phyloP scores from a whole-genome alignment of 2,797 vertebrate genomes.

The Poecilia velifera region DNA sequence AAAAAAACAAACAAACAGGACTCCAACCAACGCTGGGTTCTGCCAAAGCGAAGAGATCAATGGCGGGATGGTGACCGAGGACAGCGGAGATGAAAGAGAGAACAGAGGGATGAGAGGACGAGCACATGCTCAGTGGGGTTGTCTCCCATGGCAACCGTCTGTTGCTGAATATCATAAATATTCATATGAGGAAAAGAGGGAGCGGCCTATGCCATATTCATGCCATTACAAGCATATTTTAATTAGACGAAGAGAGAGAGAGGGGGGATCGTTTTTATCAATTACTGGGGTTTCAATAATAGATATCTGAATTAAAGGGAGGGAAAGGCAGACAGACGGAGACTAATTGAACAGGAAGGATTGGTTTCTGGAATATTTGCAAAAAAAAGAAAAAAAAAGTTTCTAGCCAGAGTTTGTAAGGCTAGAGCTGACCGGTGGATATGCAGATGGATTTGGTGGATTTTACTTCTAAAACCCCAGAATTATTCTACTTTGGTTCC shows the following conservation, averaged over 20 bases:
- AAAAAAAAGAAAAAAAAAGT: background rate
- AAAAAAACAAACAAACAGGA: background rate
- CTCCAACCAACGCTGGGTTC: background rate
- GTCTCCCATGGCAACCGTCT: slow-evolving; percentile 73
- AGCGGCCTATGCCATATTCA: slow-evolving; percentile 62
- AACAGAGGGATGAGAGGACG: slow-evolving; percentile 59
- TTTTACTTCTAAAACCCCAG: background rate
- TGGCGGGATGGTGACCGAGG: slow-evolving; percentile 43
- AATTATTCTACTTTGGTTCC: background rate
- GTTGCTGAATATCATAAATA: slow-evolving; percentile 71
- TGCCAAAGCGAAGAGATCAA: slow-evolving; percentile 37
- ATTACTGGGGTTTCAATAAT: slow-evolving; percentile 69
- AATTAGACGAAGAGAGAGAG: slow-evolving; percentile 50
- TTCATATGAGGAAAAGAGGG: slow-evolving; percentile 58
- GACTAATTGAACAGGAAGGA: slow-evolving; percentile 23
- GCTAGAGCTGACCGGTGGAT: background rate
- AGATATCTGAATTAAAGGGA: slow-evolving; percentile 65
- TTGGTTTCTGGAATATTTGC: slow-evolving; percentile 6
- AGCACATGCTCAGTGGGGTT: slow-evolving; percentile 53
- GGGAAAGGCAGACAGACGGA: slow-evolving; percentile 1
- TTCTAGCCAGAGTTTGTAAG: background rate
- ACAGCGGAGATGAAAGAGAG: slow-evolving; percentile 59
- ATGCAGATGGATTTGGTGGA: background rate
- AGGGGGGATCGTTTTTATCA: slow-evolving; percentile 59
- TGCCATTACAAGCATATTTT: slow-evolving; percentile 73